phyloP scores from a whole-genome alignment of 2,797 vertebrate genomes.

The Cyprinella venusta region DNA sequence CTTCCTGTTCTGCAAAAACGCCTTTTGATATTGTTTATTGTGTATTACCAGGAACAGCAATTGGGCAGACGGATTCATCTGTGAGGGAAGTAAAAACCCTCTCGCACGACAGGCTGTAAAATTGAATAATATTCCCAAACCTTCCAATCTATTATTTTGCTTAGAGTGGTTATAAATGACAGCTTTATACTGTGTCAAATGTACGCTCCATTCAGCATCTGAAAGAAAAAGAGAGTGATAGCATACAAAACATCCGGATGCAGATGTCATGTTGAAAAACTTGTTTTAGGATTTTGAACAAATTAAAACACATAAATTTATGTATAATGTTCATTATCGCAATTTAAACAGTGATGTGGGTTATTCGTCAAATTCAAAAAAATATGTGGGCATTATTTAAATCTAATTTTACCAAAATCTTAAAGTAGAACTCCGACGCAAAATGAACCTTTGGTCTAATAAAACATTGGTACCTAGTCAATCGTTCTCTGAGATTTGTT shows the following conservation, averaged over 20 bases:
- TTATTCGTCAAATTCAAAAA: neutral
- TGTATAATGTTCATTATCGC: neutral
- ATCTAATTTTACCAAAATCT: neutral
- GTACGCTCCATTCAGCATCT: neutral
- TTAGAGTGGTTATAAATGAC: constrained; percentile 34
- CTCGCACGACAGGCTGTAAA: constrained; percentile 35
- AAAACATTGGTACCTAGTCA: too few species aligned
- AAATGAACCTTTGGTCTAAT: too few species aligned
- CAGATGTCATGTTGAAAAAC: neutral
- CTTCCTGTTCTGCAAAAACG: constrained; percentile 38
- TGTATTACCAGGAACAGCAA: constrained; percentile 39
- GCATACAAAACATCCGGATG: neutral
- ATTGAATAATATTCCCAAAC: constrained; percentile 46
- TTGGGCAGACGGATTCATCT: constrained; percentile 17
- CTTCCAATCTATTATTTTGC: constrained; percentile 29
- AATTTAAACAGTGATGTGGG: neutral
- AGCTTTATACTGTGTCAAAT: constrained; percentile 21
- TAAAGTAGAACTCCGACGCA: too few species aligned
- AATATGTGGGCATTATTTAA: neutral
- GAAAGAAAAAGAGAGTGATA: neutral
- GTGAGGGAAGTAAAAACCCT: constrained; percentile 25
- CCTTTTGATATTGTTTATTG: constrained; percentile 47
- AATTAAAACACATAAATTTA: neutral
- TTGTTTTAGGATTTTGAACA: neutral
- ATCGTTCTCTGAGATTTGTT: too few species aligned